Evolutionary conservation across 2,797 vertebrate species (phyloP).

Genomic region (Chromis chromis): DNA sequence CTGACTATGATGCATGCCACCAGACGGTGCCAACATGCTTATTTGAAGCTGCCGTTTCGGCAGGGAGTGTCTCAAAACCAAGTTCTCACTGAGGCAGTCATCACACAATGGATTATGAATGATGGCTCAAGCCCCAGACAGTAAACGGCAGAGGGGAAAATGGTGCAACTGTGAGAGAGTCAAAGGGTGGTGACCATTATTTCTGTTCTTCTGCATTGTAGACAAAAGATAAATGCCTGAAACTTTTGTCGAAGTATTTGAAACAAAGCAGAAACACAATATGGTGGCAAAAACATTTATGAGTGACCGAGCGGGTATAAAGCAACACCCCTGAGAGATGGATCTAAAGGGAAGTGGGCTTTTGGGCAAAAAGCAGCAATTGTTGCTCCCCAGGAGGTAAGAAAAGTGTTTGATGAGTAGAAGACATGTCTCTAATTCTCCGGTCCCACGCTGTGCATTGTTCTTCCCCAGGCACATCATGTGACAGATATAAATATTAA

Average conservation of each 20-base stretch:
- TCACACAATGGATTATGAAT: slow-evolving; percentile 41
- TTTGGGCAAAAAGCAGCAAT: slow-evolving; percentile 31
- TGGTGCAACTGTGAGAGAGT: neutral
- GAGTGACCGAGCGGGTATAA: slow-evolving; percentile 37
- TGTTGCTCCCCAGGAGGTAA: slow-evolving; percentile 40
- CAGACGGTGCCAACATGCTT: slow-evolving; percentile 38
- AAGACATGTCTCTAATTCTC: slow-evolving; percentile 40
- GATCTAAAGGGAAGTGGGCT: slow-evolving; percentile 48
- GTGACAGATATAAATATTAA: slow-evolving; percentile 62
- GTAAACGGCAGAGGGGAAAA: slow-evolving; percentile 7
- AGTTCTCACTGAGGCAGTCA: slow-evolving; percentile 38
- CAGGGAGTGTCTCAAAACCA: slow-evolving; percentile 26
- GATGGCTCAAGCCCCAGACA: slow-evolving; percentile 25
- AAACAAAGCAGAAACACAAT: slow-evolving; percentile 22
- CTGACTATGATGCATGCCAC: slow-evolving; percentile 37
- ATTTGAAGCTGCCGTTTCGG: slow-evolving; percentile 33
- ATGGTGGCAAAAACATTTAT: neutral
- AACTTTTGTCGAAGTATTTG: slow-evolving; percentile 24
- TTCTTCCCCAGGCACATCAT: slow-evolving; percentile 45
- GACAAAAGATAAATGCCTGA: slow-evolving; percentile 7
- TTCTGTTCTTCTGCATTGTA: slow-evolving; percentile 9
- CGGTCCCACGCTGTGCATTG: slow-evolving; percentile 41
- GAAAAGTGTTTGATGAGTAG: slow-evolving; percentile 55
- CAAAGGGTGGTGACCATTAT: slow-evolving; percentile 8
- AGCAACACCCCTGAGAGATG: slow-evolving; percentile 29